A percentile compares a stretch with the other conserved stretches of the same genome.
These are phyloP conservation scores for Drosophila sucinea DNA, from an alignment of 1,140 invertebrate species.

Conservation along the genomic window DNA sequence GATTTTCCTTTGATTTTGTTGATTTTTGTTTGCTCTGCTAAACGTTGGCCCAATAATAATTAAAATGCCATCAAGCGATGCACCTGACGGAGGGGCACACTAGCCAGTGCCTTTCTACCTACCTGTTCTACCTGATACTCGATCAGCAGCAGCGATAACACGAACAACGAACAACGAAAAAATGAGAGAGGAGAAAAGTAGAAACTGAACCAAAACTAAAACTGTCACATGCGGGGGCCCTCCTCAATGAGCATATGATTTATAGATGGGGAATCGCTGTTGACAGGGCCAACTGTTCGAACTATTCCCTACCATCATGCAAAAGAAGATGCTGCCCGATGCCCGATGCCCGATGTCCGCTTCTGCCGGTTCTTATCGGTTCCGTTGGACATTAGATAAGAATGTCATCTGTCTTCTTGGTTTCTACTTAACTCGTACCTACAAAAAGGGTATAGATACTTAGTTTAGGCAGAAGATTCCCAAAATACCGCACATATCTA, in stretches of 20 bases:
- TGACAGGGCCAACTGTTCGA: slow-evolving; percentile 52
- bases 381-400: slow-evolving; percentile 38
- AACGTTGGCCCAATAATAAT: slow-evolving; percentile 53
- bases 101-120: slow-evolving; percentile 24
- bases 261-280: slow-evolving; percentile 40
- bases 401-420: slow-evolving; percentile 39
- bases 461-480: not conserved
- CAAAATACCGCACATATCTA: not conserved
- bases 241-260: slow-evolving; percentile 71
- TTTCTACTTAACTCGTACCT: not conserved
- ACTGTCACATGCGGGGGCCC: slow-evolving; percentile 59
- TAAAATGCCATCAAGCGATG: slow-evolving; percentile 74
- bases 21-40: slow-evolving; percentile 45
- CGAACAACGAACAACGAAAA: not conserved
- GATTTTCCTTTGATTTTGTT: slow-evolving; percentile 2
- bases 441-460: not conserved
- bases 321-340: not conserved
- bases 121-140: slow-evolving; percentile 29
- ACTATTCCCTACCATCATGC: not conserved
- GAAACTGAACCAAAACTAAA: slow-evolving; percentile 10
- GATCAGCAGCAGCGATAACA: slow-evolving; percentile 52
- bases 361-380: slow-evolving; percentile 31
- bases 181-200: too few relatives aligned
- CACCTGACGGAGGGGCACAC: slow-evolving; percentile 37
- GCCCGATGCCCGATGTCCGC: too few relatives aligned